These are phyloP conservation scores for Polydrusus tereticollis DNA, from an alignment of 2,888 invertebrate species.

Conservation along the genomic window DNA sequence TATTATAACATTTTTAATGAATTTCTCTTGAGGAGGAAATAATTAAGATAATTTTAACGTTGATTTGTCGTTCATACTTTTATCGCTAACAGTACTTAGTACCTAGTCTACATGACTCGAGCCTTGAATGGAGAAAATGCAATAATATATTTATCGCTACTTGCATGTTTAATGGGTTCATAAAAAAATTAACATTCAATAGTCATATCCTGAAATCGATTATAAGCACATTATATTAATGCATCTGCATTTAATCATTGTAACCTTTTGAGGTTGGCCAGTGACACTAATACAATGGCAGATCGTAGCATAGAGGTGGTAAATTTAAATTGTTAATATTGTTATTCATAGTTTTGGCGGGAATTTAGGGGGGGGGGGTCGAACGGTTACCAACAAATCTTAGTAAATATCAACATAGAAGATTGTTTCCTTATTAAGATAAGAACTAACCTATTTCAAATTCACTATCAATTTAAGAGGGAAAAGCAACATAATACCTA, in stretches of 20 bases:
- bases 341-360: too few species aligned
- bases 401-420: too few species aligned
- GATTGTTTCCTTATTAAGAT: too few species aligned
- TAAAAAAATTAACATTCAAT: not conserved
- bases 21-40: constrained; percentile 10
- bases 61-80: not conserved
- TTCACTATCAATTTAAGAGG: too few species aligned
- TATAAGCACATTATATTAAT: constrained; percentile 1
- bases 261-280: constrained; percentile 21
- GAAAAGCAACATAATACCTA: too few species aligned
- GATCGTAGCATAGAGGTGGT: too few species aligned
- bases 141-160: not conserved
- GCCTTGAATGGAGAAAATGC: too few species aligned
- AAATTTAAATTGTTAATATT: too few species aligned
- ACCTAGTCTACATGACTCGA: too few species aligned
- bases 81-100: not conserved
- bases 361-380: too few species aligned
- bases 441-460: too few species aligned
- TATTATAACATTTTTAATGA: constrained; percentile 24
- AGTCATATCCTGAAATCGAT: not conserved
- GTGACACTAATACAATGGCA: not conserved
- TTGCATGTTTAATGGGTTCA: not conserved
- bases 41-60: constrained; percentile 5
- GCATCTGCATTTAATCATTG: constrained; percentile 9
- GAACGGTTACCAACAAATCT: too few species aligned